Evolutionary conservation across 2,113 vertebrate genomes (phyloP), one percentile per base, ranked within the genome.

Genomic region (Paralichthys olivaceus): DNA sequence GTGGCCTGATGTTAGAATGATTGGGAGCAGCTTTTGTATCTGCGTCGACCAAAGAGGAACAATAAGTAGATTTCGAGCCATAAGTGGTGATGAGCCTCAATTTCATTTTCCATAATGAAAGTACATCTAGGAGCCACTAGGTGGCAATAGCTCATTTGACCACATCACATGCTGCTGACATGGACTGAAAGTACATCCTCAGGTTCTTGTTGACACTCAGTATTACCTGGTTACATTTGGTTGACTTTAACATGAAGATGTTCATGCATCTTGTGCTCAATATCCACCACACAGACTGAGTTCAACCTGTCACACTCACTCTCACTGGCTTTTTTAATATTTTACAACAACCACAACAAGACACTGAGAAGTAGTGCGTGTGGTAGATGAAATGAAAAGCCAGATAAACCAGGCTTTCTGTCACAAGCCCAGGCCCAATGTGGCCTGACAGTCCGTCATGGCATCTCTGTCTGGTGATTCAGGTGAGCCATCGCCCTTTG

Each of bases 401-500:
- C 55, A 7, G 11, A 70, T 20, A n/a, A 73, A 70, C 9, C 32
- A 57, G 25, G 26, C 43, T 58, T 69, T 75, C 34, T 22, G 49
- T 56, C 3, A 0, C n/a, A 61, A 45, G 72, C 25, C 32, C 55
- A 71, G 56, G 20, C 20, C 43, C 70, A 37, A 29, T 49, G 7
- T 64, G 67, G 49, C 71, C 63, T 56, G 58, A 62, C 69, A 23
- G 59, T 71, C 69, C 55, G 26, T 64, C 28, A 20, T 28, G 45
- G n/a, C 9, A 1, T 69, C 49, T n/a, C 72, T 32, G 75, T 78
- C 29, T 76, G 74, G 62, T 69, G 68, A 84, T 62, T 49, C 86
- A 78, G 87, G 87, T 85, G 47, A 79, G 84, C 81, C 87, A 73
- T 87, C 61, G 47, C 58, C 82, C 83, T 79, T 88, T 77, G 81